Evolutionary conservation across 2,888 invertebrate genomes (phyloP).

Genomic region (Melinaea menophilus): DNA sequence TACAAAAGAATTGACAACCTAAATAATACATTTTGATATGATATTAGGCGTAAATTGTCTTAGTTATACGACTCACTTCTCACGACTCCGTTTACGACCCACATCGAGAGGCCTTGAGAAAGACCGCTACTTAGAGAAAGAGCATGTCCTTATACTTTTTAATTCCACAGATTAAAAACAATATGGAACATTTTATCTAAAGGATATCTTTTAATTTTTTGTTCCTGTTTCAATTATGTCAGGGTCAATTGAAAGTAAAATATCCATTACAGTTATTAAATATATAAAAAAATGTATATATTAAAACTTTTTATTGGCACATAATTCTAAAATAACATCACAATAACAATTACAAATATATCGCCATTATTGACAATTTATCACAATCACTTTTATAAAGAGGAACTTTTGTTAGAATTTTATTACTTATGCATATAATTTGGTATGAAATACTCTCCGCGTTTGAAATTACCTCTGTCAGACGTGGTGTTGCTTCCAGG

Average conservation of each 20-base stretch:
- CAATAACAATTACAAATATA: no score
- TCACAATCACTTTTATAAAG: not conserved
- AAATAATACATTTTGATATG: no score
- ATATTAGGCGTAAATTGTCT: not conserved
- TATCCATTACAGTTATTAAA: not conserved
- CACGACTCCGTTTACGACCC: slow-evolving; percentile 30
- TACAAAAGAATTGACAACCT: no score
- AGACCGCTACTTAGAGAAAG: slow-evolving; percentile 35
- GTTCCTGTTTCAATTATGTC: no score
- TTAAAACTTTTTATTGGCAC: not conserved
- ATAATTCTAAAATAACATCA: no score
- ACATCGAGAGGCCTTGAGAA: slow-evolving; percentile 43
- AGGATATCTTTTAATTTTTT: no score
- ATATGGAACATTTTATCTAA: not conserved
- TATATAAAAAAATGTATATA: not conserved
- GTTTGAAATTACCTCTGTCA: slow-evolving; percentile 34
- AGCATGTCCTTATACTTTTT: slow-evolving; percentile 9
- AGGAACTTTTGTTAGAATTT: slow-evolving; percentile 8
- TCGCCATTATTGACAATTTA: no score
- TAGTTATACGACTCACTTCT: slow-evolving; percentile 12
- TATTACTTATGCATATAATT: slow-evolving; percentile 32
- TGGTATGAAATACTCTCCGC: slow-evolving; percentile 57
- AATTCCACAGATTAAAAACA: slow-evolving; percentile 4
- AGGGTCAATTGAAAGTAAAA: no score
- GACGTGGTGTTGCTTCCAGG: slow-evolving; percentile 47